Base-by-base conservation (phyloP, 2,797 vertebrate genomes). In the Pangasius sanitwongsei region DNA sequence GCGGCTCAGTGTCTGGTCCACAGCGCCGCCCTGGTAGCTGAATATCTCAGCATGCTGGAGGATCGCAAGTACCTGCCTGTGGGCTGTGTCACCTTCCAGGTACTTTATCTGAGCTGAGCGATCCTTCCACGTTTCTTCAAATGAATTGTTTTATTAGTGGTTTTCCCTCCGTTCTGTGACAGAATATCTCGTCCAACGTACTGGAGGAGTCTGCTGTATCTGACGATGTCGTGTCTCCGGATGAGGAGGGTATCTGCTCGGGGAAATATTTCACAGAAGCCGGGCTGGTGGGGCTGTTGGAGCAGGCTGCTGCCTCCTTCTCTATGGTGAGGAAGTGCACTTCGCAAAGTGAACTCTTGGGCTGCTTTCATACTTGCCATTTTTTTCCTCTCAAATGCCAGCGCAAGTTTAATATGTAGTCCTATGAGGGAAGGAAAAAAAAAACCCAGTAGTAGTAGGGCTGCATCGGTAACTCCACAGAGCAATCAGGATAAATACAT, bases 181-280 rank as follows among this genome's bases (percentile, higher is more conserved):
- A 99, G 99, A 99, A 99, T 89, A 98, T 99, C 93, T 99, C 99
- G 61, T 99, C 98, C 84, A 99, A 99, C 82, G 98, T 99, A 92
- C 95, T 99, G 94, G 98, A 99, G 94, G 98, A 99, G 91, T 99
- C 99, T 4, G 99, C 99, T 0, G 99, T 99, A 86, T 99, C 99
- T 4, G 99, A 99, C 69, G 98, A 99, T 13, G 98, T 99, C 82
- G 98, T 99, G 78, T 99, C 98, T 55, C 99, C 99, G 16, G 99
- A 99, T 83, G 98, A 99, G 94, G 98, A 99, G 95, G 99, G 99
- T 37, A 99, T 99, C 93, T 99, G 99, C 92, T 99, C 99, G 5
- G 99, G 99, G 91, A 99, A 99, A 93, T 99, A 99, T 94, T 99
- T 99, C 92, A 99, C 99, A 5, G 98, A 99, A 94, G 96, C 97